These are phyloP conservation scores for Leptocoma aspasia DNA, from an alignment of 2,113 vertebrate species.

Conservation along the genomic window DNA sequence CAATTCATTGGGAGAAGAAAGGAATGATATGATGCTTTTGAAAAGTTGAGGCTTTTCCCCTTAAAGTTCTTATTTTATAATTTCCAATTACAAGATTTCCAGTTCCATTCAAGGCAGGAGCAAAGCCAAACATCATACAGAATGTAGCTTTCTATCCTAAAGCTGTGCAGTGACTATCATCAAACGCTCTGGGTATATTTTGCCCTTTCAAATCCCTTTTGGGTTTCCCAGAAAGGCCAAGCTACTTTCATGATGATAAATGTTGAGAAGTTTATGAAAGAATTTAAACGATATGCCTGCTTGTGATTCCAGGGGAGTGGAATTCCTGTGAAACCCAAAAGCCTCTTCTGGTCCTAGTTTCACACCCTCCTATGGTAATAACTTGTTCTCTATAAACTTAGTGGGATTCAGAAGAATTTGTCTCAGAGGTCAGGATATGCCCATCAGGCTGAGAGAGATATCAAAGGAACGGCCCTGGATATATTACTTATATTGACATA, in stretches of 20 bases:
- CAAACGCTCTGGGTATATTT: neutral
- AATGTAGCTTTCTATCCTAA: neutral
- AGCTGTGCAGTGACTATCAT: neutral
- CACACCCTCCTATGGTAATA: neutral
- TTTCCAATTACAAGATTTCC: neutral
- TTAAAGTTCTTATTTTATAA: neutral
- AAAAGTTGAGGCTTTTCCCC: neutral
- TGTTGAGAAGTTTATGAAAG: neutral
- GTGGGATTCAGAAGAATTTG: neutral
- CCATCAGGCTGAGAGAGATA: neutral
- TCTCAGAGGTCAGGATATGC: neutral
- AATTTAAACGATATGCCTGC: neutral
- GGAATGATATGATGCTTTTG: neutral
- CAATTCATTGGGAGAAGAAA: neutral
- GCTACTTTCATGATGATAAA: neutral
- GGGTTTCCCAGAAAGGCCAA: neutral
- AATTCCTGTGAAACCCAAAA: neutral
- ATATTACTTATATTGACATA: neutral
- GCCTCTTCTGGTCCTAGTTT: neutral
- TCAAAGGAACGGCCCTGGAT: neutral
- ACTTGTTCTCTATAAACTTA: neutral
- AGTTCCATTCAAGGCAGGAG: neutral
- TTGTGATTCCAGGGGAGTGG: neutral
- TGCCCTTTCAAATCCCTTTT: conserved; percentile 15
- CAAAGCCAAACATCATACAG: neutral